Percentiles rank a stretch among this genome's conserved stretches.
These are phyloP conservation scores for Nowickia ferox DNA, from an alignment of 2,888 invertebrate genomes.

Conservation along the genomic window DNA sequence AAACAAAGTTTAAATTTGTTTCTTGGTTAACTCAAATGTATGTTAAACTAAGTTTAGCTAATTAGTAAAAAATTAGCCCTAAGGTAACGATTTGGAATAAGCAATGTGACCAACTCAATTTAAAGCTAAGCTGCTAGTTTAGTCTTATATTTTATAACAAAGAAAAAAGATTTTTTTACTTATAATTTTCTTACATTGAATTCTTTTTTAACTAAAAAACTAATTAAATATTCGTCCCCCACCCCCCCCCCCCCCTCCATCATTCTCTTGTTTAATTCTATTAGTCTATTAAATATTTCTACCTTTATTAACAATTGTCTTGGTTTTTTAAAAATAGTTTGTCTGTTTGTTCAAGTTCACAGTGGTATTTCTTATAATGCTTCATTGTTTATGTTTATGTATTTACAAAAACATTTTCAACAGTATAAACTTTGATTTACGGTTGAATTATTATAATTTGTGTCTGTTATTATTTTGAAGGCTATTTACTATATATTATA, in stretches of 20 bases:
- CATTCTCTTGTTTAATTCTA: too few species aligned
- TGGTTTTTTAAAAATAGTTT: too few species aligned
- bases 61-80: too few species aligned
- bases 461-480: constrained; percentile 29
- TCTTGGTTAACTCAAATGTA: too few species aligned
- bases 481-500: background rate
- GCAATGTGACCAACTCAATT: constrained; percentile 7
- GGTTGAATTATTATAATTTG: background rate
- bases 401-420: background rate
- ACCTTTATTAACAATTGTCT: too few species aligned
- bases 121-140: background rate
- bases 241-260: too few species aligned
- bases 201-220: too few species aligned
- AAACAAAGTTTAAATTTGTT: too few species aligned
- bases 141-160: background rate
- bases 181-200: too few species aligned
- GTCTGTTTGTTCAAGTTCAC: background rate
- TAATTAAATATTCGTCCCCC: too few species aligned
- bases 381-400: background rate
- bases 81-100: background rate
- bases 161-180: background rate
- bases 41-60: too few species aligned
- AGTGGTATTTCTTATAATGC: background rate
- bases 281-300: too few species aligned
- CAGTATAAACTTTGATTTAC: background rate